Conservation (phyloP, 2,888 invertebrate species). For the Augochlorella aurata region DNA sequence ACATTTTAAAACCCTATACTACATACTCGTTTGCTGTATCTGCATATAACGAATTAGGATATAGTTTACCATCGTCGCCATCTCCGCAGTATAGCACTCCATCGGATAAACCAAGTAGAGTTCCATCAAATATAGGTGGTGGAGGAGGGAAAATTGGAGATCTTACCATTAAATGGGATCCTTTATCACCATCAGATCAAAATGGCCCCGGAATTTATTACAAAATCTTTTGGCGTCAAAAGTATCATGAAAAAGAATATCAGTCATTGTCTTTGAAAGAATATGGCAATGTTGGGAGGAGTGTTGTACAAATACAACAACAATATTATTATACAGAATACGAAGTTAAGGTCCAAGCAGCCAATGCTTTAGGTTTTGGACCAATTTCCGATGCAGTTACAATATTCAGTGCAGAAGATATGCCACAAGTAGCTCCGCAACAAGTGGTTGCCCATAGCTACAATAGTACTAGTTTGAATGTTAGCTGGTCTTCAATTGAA, state of each 20-base stretch:
- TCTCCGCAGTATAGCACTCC: conserved; percentile 94
- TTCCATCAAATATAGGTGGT: conserved; percentile 92
- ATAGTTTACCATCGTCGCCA: conserved; percentile 91
- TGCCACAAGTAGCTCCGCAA: conserved; percentile 93
- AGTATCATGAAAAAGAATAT: conserved; percentile 89
- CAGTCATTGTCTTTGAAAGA: conserved; percentile 88
- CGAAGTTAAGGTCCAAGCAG: conserved; percentile 92
- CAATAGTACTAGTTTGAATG: conserved; percentile 96
- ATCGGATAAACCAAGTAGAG: conserved; percentile 89
- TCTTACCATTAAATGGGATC: conserved; percentile 94
- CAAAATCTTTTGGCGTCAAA: conserved; percentile 93
- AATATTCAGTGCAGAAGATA: conserved; percentile 94
- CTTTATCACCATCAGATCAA: conserved; percentile 89
- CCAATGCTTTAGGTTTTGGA: conserved; percentile 91
- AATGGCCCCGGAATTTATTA: conserved; percentile 95
- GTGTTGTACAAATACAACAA: conserved; percentile 89
- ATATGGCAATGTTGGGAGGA: conserved; percentile 89
- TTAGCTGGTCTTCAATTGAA: conserved; percentile 94
- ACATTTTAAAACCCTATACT: conserved; percentile 92
- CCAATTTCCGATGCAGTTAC: conserved; percentile 90
- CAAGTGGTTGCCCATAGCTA: conserved; percentile 89
- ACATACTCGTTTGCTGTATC: conserved; percentile 94
- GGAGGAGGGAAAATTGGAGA: conserved; percentile 98
- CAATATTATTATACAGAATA: conserved; percentile 92
- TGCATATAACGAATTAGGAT: conserved; percentile 93